These are phyloP conservation scores for Parapristionchus giblindavisi DNA, from an alignment of 2,888 invertebrate species.

Conservation along the genomic window DNA sequence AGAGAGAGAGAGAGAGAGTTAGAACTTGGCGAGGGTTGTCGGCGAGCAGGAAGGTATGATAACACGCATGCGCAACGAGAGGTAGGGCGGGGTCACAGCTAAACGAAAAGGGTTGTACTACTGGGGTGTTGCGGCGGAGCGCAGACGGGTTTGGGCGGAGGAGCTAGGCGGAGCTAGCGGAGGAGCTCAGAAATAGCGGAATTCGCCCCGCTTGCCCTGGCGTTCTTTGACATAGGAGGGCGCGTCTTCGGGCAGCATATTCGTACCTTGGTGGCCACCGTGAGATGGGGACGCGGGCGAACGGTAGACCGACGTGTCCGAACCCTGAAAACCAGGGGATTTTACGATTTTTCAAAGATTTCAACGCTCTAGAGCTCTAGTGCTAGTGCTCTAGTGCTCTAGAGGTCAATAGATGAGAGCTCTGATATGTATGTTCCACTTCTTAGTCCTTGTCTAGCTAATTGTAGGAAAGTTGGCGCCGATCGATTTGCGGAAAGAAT, in stretches of 20 bases:
- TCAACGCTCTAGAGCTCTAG: too few relatives aligned
- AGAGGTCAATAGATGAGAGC: too few relatives aligned
- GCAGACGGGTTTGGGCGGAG: neutral
- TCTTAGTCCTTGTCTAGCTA: too few relatives aligned
- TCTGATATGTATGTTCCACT: too few relatives aligned
- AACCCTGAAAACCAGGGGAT: neutral
- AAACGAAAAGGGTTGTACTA: neutral
- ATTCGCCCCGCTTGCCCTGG: constrained; percentile 68
- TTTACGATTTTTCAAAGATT: neutral
- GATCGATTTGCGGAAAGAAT: too few relatives aligned
- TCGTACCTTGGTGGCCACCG: constrained; percentile 50
- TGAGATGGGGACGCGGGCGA: constrained; percentile 23
- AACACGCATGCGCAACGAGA: constrained; percentile 33
- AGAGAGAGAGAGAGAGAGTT: too few relatives aligned
- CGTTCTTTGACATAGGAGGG: constrained; percentile 68
- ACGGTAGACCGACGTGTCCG: constrained; percentile 20
- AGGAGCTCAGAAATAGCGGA: constrained; percentile 66
- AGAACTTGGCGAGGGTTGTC: too few relatives aligned
- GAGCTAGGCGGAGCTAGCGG: neutral
- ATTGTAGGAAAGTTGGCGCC: too few relatives aligned
- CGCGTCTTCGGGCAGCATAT: constrained; percentile 64
- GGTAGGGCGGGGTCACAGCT: neutral
- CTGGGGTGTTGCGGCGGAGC: too few relatives aligned
- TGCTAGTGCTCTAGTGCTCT: too few relatives aligned
- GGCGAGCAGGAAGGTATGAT: too few relatives aligned